phyloP scores from a whole-genome alignment of 2,797 vertebrate species.

The Eulemur coronatus region DNA sequence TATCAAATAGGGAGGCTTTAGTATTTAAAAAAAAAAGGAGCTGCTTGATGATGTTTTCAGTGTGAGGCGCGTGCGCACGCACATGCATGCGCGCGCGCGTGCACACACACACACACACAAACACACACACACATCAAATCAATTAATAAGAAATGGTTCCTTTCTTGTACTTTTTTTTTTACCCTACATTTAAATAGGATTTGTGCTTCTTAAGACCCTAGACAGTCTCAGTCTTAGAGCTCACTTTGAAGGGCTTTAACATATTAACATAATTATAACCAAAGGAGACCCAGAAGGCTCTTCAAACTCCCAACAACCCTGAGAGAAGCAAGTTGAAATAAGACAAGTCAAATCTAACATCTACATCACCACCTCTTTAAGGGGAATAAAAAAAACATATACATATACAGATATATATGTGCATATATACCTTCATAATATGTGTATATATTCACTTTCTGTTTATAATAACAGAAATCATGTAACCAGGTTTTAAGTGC shows the following conservation, averaged over 20 bases:
- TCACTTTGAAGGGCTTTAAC: background rate
- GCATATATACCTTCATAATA: background rate
- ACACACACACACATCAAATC: background rate
- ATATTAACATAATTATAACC: background rate
- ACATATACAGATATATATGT: background rate
- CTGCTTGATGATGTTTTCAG: background rate
- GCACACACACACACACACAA: background rate
- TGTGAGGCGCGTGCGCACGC: background rate
- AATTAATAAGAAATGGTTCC: background rate
- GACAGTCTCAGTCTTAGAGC: background rate
- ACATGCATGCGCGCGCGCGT: too few species aligned
- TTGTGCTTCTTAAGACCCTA: background rate
- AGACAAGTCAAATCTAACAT: background rate
- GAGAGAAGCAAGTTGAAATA: background rate
- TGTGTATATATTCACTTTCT: background rate
- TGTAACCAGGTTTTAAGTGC: background rate
- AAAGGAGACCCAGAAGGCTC: background rate
- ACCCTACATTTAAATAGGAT: background rate
- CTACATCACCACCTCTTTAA: background rate
- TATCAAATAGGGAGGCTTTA: background rate
- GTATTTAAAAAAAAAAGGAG: background rate
- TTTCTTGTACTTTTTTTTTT: background rate
- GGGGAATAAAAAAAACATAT: background rate
- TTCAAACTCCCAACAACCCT: background rate
- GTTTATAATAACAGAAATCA: background rate